These are phyloP conservation scores for Rhynchophorus ferrugineus DNA, from an alignment of 1,140 invertebrate genomes.

Conservation along the genomic window DNA sequence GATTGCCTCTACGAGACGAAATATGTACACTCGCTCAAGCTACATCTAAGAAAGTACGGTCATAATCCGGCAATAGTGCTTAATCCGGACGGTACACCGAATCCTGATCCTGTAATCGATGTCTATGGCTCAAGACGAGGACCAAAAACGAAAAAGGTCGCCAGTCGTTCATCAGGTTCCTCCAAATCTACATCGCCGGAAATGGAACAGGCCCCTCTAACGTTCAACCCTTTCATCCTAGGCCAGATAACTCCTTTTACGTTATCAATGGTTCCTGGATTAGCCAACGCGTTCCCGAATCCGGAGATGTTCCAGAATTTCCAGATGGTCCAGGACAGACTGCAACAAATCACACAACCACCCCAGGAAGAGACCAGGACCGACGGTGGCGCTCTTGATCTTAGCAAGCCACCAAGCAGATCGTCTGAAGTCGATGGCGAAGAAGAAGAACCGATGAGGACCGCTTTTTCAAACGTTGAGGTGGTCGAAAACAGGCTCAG, in stretches of 20 bases:
- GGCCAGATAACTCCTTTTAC: constrained; percentile 27
- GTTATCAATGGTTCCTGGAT: constrained; percentile 29
- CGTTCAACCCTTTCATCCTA: constrained; percentile 16
- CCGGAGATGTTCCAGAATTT: constrained; percentile 14
- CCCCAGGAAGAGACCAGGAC: not conserved
- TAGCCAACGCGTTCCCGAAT: constrained; percentile 42
- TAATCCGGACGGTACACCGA: constrained; percentile 80
- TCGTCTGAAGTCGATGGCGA: constrained; percentile 39
- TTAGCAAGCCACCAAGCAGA: constrained; percentile 43
- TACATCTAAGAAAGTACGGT: constrained; percentile 87
- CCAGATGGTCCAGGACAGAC: constrained; percentile 5
- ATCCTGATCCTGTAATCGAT: constrained; percentile 80
- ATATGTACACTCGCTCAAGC: constrained; percentile 95
- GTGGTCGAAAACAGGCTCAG: constrained; percentile 18
- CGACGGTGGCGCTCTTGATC: constrained; percentile 46
- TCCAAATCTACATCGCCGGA: not conserved
- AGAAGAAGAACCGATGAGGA: constrained; percentile 33
- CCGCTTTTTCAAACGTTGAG: constrained; percentile 31
- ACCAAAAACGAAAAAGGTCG: constrained; percentile 64
- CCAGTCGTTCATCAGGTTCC: no score
- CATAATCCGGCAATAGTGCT: constrained; percentile 81
- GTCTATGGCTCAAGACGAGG: constrained; percentile 83
- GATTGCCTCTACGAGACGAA: constrained; percentile 97
- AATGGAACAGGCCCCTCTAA: constrained; percentile 12
- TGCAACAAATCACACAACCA: constrained; percentile 4